Conservation (phyloP, 35 echinoderm and acorn worm species). For the Chiridota heheva region DNA sequence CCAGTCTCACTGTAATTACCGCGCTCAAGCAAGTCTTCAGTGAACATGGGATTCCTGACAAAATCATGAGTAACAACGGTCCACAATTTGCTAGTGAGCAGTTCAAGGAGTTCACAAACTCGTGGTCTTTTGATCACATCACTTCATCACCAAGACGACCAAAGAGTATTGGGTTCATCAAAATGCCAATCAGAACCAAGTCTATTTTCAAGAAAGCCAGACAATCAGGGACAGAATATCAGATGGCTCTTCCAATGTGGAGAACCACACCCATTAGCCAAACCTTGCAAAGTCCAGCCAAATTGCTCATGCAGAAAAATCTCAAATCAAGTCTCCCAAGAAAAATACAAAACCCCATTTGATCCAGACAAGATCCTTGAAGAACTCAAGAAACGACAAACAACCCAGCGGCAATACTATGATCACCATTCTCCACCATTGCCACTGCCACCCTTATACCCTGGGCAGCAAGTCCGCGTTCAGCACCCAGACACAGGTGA, state of each 20-base stretch:
- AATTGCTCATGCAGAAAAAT: too few species aligned
- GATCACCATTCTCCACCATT: not conserved
- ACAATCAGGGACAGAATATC: not conserved
- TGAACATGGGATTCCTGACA: constrained; percentile 54
- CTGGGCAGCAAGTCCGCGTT: not conserved
- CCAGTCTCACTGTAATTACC: constrained; percentile 21
- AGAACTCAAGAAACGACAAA: not conserved
- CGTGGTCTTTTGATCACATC: constrained; percentile 41
- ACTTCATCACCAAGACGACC: constrained; percentile 36
- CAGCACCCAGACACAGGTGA: not conserved
- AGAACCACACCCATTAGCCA: constrained; percentile 17
- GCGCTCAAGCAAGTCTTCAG: constrained; percentile 19
- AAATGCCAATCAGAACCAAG: constrained; percentile 20
- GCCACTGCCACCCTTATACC: not conserved
- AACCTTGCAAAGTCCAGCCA: not conserved
- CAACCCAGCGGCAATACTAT: not conserved
- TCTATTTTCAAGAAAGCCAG: constrained; percentile 23
- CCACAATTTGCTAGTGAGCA: constrained; percentile 40
- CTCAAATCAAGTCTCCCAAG: too few species aligned
- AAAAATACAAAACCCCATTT: too few species aligned
- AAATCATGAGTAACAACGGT: constrained; percentile 58
- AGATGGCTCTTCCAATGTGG: constrained; percentile 11
- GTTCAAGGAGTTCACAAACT: constrained; percentile 30
- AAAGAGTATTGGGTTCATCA: constrained; percentile 23
- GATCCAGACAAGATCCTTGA: not conserved